A percentile compares a stretch with the other conserved stretches of the same genome.
Evolutionary conservation across 2,113 vertebrate genomes (phyloP).

Genomic region (Etheostoma cragini): DNA sequence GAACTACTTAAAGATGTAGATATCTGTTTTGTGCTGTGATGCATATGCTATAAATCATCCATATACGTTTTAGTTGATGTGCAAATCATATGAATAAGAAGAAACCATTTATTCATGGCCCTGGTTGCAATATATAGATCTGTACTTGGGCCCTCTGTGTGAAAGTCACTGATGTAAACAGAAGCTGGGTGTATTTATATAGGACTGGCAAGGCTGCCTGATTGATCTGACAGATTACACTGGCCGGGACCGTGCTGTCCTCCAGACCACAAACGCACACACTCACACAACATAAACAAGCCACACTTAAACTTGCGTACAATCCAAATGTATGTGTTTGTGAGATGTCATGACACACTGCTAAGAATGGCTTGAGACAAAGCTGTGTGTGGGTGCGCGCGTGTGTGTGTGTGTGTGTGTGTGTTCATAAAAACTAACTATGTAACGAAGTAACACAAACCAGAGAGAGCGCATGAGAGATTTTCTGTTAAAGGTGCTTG

Average conservation of each 20-base stretch:
- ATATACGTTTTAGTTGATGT: neutral
- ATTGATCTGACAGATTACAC: conserved; percentile 68
- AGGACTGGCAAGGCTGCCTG: conserved; percentile 53
- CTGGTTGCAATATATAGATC: conserved; percentile 8
- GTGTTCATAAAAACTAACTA: too few species aligned
- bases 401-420: neutral
- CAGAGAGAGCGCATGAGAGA: too few species aligned
- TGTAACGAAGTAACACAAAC: too few species aligned
- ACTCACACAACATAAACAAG: conserved; percentile 22
- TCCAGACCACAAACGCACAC: conserved; percentile 23
- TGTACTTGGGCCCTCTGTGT: conserved; percentile 5
- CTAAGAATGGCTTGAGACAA: neutral
- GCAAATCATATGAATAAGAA: neutral
- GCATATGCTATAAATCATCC: neutral
- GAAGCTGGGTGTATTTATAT: conserved; percentile 52
- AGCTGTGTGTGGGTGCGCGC: neutral
- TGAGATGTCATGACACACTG: neutral
- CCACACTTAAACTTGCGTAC: neutral
- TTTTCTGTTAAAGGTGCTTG: too few species aligned
- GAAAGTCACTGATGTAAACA: conserved; percentile 64
- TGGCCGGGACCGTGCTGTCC: conserved; percentile 16
- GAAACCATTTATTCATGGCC: neutral
- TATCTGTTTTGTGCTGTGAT: neutral
- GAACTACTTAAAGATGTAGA: neutral
- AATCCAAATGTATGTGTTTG: conserved; percentile 9